Evolutionary conservation across 2,888 invertebrate genomes (phyloP).

Genomic region (Apamea anceps): DNA sequence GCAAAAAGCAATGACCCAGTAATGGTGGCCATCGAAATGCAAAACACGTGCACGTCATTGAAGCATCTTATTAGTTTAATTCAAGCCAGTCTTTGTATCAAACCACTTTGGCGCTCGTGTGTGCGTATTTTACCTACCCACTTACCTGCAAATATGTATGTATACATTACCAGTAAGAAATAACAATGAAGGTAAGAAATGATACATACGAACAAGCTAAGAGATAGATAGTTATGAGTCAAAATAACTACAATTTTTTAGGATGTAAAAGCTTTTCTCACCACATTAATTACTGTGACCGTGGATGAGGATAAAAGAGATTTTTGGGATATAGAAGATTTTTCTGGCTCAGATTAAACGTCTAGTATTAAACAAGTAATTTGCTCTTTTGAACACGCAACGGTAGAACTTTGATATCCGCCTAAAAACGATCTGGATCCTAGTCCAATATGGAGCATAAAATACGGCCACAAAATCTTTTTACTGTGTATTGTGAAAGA

Average conservation of each 20-base stretch:
- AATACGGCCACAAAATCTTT: conserved; percentile 31
- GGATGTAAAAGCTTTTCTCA: too few relatives aligned
- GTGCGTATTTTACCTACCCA: conserved; percentile 51
- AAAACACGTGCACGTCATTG: conserved; percentile 70
- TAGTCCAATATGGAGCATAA: conserved; percentile 27
- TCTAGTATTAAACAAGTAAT: not conserved
- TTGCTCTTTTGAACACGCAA: not conserved
- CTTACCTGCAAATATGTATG: conserved; percentile 53
- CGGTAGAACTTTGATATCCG: not conserved
- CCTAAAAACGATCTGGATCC: conserved; percentile 5
- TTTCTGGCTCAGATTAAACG: not conserved
- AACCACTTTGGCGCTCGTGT: conserved; percentile 43
- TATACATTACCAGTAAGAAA: conserved; percentile 34
- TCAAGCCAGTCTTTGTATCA: conserved; percentile 67
- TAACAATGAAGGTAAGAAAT: conserved; percentile 29
- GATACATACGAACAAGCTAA: not conserved
- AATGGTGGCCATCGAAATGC: conserved; percentile 71
- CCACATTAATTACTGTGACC: not conserved
- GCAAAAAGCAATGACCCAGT: conserved; percentile 75
- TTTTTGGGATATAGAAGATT: not conserved
- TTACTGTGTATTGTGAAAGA: conserved; percentile 55
- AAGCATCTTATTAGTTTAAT: conserved; percentile 74
- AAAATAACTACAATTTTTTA: not conserved
- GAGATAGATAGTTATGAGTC: not conserved
- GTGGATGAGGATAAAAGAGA: not conserved